phyloP scores from a whole-genome alignment of 2,888 invertebrate genomes.

The Drosophila mettleri region DNA sequence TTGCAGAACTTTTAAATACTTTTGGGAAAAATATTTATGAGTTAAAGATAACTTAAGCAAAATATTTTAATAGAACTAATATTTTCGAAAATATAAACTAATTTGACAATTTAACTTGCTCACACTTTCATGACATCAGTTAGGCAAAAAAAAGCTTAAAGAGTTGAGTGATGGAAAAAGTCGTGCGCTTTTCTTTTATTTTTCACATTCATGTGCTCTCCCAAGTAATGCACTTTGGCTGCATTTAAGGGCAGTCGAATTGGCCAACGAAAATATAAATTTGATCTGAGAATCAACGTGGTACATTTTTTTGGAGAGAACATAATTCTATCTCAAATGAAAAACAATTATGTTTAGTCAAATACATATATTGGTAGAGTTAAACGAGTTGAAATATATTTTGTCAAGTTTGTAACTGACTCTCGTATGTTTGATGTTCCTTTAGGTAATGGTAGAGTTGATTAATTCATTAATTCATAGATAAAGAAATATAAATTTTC shows the following conservation, averaged over 20 bases:
- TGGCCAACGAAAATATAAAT: conserved; percentile 1
- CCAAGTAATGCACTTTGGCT: conserved; percentile 36
- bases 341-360: conserved; percentile 23
- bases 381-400: conserved; percentile 31
- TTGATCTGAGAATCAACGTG: neutral
- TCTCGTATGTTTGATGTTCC: conserved; percentile 34
- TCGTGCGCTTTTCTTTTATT: conserved; percentile 10
- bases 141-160: too few species aligned
- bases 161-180: conserved; percentile 37
- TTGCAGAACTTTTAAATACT: too few species aligned
- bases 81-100: too few species aligned
- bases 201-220: conserved; percentile 15
- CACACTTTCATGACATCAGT: too few species aligned
- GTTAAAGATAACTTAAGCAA: too few species aligned
- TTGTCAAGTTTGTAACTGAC: conserved; percentile 40
- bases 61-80: too few species aligned
- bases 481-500: conserved; percentile 15
- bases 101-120: too few species aligned
- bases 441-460: conserved; percentile 42
- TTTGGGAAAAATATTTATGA: too few species aligned
- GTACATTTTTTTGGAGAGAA: conserved; percentile 41
- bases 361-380: conserved; percentile 38
- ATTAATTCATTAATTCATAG: conserved; percentile 21
- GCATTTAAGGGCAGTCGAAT: conserved; percentile 15
- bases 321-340: conserved; percentile 9